Base-by-base conservation (phyloP, 1,140 invertebrate genomes). In the Tribolium madens region DNA sequence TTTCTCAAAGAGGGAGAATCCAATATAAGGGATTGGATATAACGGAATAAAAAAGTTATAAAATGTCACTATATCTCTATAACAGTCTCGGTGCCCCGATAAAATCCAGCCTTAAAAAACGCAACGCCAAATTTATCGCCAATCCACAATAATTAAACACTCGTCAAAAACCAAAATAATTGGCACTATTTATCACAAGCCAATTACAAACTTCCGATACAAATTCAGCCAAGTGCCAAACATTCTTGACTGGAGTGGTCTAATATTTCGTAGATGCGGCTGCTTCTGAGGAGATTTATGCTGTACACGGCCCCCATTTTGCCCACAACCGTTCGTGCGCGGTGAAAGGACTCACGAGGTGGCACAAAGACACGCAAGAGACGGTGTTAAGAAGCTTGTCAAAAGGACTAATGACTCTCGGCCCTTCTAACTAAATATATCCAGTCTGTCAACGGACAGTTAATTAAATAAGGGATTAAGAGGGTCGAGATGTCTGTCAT, bases 21-120 rank as follows among this genome's bases (percentile, higher is more conserved):
- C 77, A 78, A 78, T 78, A 78, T 78, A 78, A 73, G 68, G 73
- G 73, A 78, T 78, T 78, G 77, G 77, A 78, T 78, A 72, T 78
- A 78, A 78, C 73, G 73, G 69, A 78, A 78, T 78, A 78, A 78
- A 78, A 78, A 78, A 78, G 73, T 78, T 75, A 78, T 78, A 78
- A 78, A 78, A 78, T 64, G 21, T 64, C 57, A 26, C 18, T 64
- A 64, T 64, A 64, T 64, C 57, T 64, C 57, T 64, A 64, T 64
- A 64, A 64, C 57, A 64, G 57, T 64, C 57, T 64, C 57, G 12
- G 21, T 60, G 26, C 53, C 53, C 17, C 53, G 53, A 60, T 60
- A 60, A 60, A 60, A 60, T 13, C 53, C 26, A 31, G 10, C 21
- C 57, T 64, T 64, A 64, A 33, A 64, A 64, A 64, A 64, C 26